phyloP scores from a whole-genome alignment of 2,113 vertebrate genomes.

The Ellobius talpinus region DNA sequence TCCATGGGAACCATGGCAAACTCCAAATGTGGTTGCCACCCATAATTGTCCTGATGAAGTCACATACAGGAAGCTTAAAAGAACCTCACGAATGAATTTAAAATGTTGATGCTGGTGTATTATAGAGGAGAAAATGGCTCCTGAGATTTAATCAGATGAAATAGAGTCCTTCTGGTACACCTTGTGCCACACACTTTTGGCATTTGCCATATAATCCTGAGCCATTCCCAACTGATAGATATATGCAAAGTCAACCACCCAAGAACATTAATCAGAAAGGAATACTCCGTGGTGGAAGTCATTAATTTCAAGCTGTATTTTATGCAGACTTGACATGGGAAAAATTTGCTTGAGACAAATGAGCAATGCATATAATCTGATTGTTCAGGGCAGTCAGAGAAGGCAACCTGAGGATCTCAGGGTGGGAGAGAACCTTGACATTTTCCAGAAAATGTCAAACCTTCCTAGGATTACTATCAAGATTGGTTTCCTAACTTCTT shows the following conservation, averaged over 20 bases:
- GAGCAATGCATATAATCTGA: neutral
- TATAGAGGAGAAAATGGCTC: neutral
- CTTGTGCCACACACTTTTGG: neutral
- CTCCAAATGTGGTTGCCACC: neutral
- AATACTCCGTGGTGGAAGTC: neutral
- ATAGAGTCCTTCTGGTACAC: neutral
- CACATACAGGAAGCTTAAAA: neutral
- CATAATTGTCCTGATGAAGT: neutral
- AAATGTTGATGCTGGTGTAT: neutral
- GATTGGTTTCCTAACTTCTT: slow-evolving; percentile 30
- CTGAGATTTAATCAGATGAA: neutral
- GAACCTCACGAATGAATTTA: neutral
- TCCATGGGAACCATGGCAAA: neutral
- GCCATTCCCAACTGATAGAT: neutral
- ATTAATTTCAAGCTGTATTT: neutral
- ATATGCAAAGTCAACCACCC: neutral
- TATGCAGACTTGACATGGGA: neutral
- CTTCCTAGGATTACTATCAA: slow-evolving; percentile 2
- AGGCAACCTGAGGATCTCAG: neutral
- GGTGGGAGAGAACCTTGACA: neutral
- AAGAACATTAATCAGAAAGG: neutral
- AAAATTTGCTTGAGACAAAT: neutral
- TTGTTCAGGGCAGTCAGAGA: neutral
- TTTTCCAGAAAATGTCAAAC: slow-evolving; percentile 28
- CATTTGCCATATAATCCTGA: neutral